Base-by-base conservation (phyloP, 53 echinoderm and acorn worm genomes). In the Holothuria leucospilota region DNA sequence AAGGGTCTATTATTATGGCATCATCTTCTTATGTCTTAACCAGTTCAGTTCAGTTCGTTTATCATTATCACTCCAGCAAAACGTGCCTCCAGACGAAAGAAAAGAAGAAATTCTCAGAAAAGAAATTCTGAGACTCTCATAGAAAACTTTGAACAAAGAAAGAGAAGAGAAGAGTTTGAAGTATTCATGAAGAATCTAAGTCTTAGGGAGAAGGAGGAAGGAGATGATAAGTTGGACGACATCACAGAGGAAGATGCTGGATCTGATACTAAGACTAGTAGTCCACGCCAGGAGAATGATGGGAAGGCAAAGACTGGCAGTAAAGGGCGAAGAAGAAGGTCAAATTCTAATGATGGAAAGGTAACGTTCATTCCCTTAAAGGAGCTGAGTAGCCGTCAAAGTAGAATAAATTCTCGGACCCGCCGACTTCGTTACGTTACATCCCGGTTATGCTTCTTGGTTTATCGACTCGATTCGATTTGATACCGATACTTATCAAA, bases 161-260 rank as follows among this genome's bases (percentile, higher is more conserved):
- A 95, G 71, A 95, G 89, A 51, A 84, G 95, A 46, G 95, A 95
- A 70, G 95, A 95, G 84, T 95, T 95, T 52, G 95, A 95, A 63
- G 67, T 82, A 18, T 95, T 95, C 86, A 82, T 95, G 89, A 91
- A 87, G 16, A 93, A 89, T 59, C 51, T 63, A 64, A 77, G 51
- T 71, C 25, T 62, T 84, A 59, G 41, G 20, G 87, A 90, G 40
- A 53, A 46, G 20, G 83, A 77, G 0, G 64, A 10, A 9, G 69
- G 53, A 13, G 87, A 81, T 21, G 88, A 80, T 16, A 71, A 71
- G 25, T 34, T 58, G 18, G 61, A 89, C n/a, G 82, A 62, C 20
- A 34, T 56, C 70, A 62, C 61, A 26, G 68, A 77, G 30, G 71
- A 66, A 24, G 75, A 61, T 13, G 39, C 80, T 16, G 87, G 49